Evolutionary conservation across 2,797 vertebrate genomes (phyloP).

Genomic region (Morelia viridis): DNA sequence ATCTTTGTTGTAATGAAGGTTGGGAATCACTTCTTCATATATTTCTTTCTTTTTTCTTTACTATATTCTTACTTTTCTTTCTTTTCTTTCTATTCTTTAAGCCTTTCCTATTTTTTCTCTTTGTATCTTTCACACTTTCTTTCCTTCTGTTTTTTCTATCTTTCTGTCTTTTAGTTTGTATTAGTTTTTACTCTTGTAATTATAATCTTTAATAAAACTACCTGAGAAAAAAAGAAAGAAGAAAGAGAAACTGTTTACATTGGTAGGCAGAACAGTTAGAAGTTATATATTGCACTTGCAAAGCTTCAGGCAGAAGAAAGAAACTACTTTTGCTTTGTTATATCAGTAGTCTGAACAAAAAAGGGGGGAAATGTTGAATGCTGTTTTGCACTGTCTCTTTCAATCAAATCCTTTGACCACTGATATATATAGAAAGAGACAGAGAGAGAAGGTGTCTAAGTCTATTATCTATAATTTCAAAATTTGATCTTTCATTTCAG

Average conservation of each 20-base stretch:
- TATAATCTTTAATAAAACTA: neutral
- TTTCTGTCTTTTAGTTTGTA: neutral
- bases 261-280: too few relatives aligned
- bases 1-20: too few relatives aligned
- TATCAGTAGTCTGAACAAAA: neutral
- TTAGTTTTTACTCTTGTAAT: neutral
- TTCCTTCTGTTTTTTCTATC: neutral
- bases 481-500: conserved; percentile 57
- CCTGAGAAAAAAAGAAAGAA: neutral
- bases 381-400: neutral
- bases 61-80: neutral
- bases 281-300: neutral
- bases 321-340: neutral
- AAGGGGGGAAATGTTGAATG: neutral
- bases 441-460: too few relatives aligned
- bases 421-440: neutral
- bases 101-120: neutral
- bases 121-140: neutral
- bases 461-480: conserved; percentile 31
- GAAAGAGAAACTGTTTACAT: neutral
- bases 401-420: neutral
- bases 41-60: neutral
- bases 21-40: too few relatives aligned
- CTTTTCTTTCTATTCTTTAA: neutral
- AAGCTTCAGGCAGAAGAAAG: neutral